Conservation (phyloP, 1,140 invertebrate species). For the Lethrus apterus region DNA sequence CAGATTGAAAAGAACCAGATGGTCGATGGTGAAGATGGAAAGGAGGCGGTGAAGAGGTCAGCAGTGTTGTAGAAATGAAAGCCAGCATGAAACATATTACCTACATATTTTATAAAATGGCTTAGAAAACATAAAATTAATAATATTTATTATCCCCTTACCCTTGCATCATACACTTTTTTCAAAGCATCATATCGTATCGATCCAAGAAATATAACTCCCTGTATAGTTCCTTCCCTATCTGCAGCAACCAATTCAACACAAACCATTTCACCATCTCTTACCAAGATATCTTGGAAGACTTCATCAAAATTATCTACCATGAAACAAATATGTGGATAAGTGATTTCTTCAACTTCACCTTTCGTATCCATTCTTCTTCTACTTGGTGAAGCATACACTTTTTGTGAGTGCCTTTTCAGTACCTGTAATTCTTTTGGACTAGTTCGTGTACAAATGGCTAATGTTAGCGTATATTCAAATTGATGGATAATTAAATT, state of each 20-base stretch:
- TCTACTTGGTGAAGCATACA: constrained; percentile 94
- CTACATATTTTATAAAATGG: background rate
- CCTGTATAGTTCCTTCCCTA: constrained; percentile 70
- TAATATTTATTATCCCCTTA: constrained; percentile 45
- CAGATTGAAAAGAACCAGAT: no score
- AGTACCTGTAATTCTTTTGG: constrained; percentile 93
- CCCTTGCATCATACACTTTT: constrained; percentile 92
- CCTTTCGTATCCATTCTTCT: constrained; percentile 97
- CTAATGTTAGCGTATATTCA: constrained; percentile 93
- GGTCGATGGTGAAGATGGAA: no score
- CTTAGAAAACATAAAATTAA: background rate
- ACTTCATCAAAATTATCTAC: constrained; percentile 99
- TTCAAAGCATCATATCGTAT: constrained; percentile 96
- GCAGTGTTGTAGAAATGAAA: no score
- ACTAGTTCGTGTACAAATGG: constrained; percentile 94
- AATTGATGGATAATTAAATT: constrained; percentile 98
- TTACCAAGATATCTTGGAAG: constrained; percentile 91
- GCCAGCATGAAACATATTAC: no score
- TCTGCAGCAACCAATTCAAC: constrained; percentile 93
- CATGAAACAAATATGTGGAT: constrained; percentile 98
- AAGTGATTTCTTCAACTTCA: constrained; percentile 96
- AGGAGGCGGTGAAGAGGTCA: no score
- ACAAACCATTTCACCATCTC: constrained; percentile 97
- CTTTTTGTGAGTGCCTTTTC: constrained; percentile 87
- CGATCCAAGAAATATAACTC: constrained; percentile 93